Conservation (phyloP, 2,888 invertebrate species). For the Trissolcus japonicus region DNA sequence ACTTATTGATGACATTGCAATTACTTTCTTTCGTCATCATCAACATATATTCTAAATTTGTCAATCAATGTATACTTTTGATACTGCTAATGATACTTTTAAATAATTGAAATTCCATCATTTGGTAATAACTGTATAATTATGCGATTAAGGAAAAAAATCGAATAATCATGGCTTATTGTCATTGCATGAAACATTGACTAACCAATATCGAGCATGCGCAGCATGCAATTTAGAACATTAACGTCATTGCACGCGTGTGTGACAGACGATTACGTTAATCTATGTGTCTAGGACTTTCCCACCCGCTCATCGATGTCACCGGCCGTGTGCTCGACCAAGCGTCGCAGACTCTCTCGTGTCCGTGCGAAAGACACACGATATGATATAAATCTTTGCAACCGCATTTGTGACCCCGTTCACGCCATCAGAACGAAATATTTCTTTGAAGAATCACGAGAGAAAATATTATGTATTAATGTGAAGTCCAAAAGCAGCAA, state of each 20-base stretch:
- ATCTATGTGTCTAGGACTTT: conserved; percentile 45
- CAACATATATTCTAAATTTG: background rate
- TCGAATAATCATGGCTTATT: conserved; percentile 14
- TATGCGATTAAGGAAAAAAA: conserved; percentile 11
- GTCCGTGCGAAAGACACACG: conserved; percentile 49
- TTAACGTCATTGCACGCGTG: conserved; percentile 36
- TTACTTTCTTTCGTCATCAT: conserved; percentile 40
- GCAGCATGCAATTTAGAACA: conserved; percentile 25
- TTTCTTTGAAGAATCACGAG: conserved; percentile 33
- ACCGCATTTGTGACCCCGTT: conserved; percentile 50
- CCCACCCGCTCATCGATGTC: conserved; percentile 58
- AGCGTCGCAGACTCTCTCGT: conserved; percentile 36
- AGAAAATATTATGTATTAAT: conserved; percentile 43
- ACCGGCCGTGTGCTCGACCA: conserved; percentile 45
- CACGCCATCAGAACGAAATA: conserved; percentile 37
- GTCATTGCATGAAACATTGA: conserved; percentile 33
- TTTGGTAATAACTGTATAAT: background rate
- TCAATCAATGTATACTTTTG: background rate
- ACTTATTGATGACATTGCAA: conserved; percentile 42
- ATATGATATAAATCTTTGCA: conserved; percentile 48
- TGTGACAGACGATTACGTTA: conserved; percentile 37
- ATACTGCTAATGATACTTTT: background rate
- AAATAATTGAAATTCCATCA: background rate
- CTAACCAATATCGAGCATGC: conserved; percentile 31
- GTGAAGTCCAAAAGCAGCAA: conserved; percentile 38